Evolutionary conservation across 2,113 vertebrate species (phyloP), one percentile per base, ranked within the genome.

Genomic region (Indri indri): DNA sequence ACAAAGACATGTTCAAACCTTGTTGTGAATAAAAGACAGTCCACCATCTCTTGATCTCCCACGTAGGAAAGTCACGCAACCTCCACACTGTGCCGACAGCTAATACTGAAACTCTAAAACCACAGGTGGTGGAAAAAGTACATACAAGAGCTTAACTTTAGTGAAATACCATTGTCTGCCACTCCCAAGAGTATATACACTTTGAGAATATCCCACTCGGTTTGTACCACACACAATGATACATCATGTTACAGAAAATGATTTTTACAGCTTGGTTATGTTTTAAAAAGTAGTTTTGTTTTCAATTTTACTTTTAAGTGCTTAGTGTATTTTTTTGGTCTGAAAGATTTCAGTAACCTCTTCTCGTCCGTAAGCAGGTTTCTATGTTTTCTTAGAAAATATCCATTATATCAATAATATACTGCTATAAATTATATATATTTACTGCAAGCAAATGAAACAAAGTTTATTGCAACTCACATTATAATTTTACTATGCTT

Each of bases 361-460:
- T 87, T 91, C 54, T 27, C 45, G 92, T 90, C 52, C n/a, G 54
- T 80, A 65, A 82, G 16, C 13, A 79, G 42, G 6, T 74, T 77
- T 85, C 70, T 89, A 11, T 83, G 22, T 71, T 63, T 94, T 96
- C 93, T 79, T 65, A 89, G 61, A 93, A 95, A 94, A 86, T 11
- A 66, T 85, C 25, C 18, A 79, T 59, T 88, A 42, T 66, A 88
- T 34, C 59, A 90, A 54, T 80, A 66, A 83, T 57, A 30, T 5
- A 74, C 71, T 8, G 0, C 37, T 47, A 76, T 76, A 93, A 92
- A 96, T 95, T 85, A 85, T 65, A 80, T 40, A 45, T 52, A 89
- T 87, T 73, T 88, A 90, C 61, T 32, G 1, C 8, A 84, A 85
- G 59, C 20, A 14, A 94, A 61, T 59, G 54, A 66, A 96, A 82